Base-by-base conservation (phyloP, 1,140 invertebrate genomes). In the Sarcophaga peregrina region DNA sequence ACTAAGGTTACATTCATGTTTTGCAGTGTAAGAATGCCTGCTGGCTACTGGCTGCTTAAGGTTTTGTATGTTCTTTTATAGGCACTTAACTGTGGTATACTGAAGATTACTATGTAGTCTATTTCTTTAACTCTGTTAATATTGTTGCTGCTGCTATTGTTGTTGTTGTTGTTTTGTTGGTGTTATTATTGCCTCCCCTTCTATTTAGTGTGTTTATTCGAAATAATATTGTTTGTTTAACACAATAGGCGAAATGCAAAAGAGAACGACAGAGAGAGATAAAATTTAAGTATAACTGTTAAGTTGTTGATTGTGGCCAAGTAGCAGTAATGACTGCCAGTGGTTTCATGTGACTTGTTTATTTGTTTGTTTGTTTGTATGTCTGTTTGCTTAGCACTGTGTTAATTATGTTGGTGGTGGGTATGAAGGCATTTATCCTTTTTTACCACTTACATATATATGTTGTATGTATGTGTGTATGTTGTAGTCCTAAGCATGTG, bases 151-250 rank as follows among this genome's bases (percentile, higher is more conserved):
- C 54, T 58, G 13, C 15, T n/a, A 20, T 68, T 68, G 62, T 68
- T 68, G 17, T 25, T 68, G 17, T 68, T 68, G 6, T 20, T 68
- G 11, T 58, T 58, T 58, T 58, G 11, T 58, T 11, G n/a, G n/a
- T n/a, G n/a, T n/a, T n/a, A n/a, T n/a, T n/a, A n/a, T n/a, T n/a
- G n/a, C n/a, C n/a, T n/a, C 54, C n/a, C 5, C 54, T 15, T 6
- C n/a, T 13, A 68, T 17, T 68, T 68, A 9, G 20, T 20, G n/a
- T 68, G 62, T 68, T 68, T 68, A 68, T 68, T 68, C n/a, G 9
- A 68, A 17, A 68, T 68, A 68, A 68, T 68, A 20, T 25, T 68
- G 62, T 68, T 68, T 68, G 62, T 68, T 68, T 25, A 20, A 20
- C 62, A 68, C n/a, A 68, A 68, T 17, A 68, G n/a, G 25, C 54